These are phyloP conservation scores for Sturnira hondurensis DNA, from an alignment of 2,113 vertebrate species.

Conservation along the genomic window DNA sequence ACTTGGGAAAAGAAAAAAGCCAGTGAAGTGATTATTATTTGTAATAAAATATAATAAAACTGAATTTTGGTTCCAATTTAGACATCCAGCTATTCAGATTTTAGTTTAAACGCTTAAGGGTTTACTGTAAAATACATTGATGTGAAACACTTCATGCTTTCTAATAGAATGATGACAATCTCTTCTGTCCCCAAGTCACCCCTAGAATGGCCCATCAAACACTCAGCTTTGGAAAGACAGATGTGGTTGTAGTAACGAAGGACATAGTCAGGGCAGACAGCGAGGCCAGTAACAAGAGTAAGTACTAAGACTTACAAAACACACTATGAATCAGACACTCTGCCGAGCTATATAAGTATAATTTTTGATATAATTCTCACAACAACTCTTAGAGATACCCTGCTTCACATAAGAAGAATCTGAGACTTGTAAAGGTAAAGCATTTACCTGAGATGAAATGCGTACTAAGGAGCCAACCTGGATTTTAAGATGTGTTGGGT, in stretches of 20 bases:
- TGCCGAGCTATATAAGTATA: not conserved
- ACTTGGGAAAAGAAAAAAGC: not conserved
- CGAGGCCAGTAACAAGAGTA: not conserved
- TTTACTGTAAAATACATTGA: not conserved
- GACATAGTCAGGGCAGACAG: not conserved
- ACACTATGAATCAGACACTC: not conserved
- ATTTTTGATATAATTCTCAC: not conserved
- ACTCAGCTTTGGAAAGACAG: not conserved
- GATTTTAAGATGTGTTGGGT: not conserved
- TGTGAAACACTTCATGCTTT: not conserved
- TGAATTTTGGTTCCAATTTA: not conserved
- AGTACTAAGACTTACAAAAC: not conserved
- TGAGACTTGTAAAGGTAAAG: not conserved
- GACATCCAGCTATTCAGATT: not conserved
- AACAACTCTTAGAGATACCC: not conserved
- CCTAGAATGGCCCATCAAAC: too few relatives aligned
- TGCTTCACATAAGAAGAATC: not conserved
- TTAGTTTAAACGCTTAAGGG: not conserved
- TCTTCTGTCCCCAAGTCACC: not conserved
- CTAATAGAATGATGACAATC: not conserved
- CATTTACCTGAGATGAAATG: not conserved
- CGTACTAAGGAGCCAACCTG: not conserved
- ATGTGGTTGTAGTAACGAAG: fast-evolving
- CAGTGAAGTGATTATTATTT: not conserved
- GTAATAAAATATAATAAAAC: not conserved